Base-by-base conservation (phyloP, 2,888 invertebrate species). In the Ptychoptera albimana region DNA sequence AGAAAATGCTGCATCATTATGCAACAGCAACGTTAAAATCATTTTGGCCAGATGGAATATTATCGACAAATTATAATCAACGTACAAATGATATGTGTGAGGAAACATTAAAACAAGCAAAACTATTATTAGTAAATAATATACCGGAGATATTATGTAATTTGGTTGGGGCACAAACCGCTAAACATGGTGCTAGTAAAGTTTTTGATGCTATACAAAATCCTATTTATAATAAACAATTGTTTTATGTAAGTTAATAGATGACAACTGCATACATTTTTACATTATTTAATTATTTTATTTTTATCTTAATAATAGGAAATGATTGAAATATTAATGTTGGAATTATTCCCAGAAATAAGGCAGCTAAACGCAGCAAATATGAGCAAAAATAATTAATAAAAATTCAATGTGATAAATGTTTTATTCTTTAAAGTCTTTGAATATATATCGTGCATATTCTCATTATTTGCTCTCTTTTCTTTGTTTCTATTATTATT, bases 1-100 rank as follows among this genome's bases (percentile, higher is more conserved):
- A 92, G 61, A 81, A 85, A 49, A 91, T 91, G 88, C 62, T 92
- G 46, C 82, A 89, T 57, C 86, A 85, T 61, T 92, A 91, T 61
- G 79, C 83, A 39, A 79, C 83, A 46, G 71, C 82, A 29, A 75
- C 88, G 48, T 73, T 83, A 45, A 88, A 89, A 60, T 82, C 84
- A 2, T 85, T 88, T 77, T 92, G 91, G 91, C 87, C 88, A 0
- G 82, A 83, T 43, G 88, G 88, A 2, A 74, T 76, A n/a, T 64
- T 83, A 0, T 76, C 79, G 3, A 61, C 63, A 1, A 56, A 58
- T 2, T 64, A 63, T 53, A 63, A 63, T 0, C 54, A 62, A 14
- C 67, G 76, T 46, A 73, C 73, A 8, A 72, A 75, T 37, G 74
- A 78, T 48, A 74, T 79, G 55, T 77, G 76, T 56, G 72, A 77